Evolutionary conservation across 1,140 invertebrate species (phyloP), one percentile per base, ranked within the genome.

Genomic region (Apolygus lucorum): DNA sequence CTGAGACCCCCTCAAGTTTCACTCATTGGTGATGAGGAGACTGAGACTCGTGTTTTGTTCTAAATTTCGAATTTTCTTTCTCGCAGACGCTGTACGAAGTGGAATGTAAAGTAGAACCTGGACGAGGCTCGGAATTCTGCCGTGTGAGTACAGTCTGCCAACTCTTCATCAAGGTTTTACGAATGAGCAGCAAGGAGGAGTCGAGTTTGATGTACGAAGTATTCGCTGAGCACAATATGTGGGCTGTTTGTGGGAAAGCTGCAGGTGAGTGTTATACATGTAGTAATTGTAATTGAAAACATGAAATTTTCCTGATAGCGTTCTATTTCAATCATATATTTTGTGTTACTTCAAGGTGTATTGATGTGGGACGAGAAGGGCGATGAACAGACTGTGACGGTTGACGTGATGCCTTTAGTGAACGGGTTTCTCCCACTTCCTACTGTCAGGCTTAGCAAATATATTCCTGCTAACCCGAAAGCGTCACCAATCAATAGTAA

Each of bases 341-440:
- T 52, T n/a, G n/a, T 52, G n/a, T 52, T n/a, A 52, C 11, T 52
- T 52, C 75, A 81, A 89, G 92, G 91, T 64, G 90, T 95, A 17
- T 86, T 95, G 63, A 89, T 86, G 8, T 85, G 94, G 79, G 90
- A 91, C 72, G 77, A 79, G 13, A 81, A 82, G 52, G 79, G 84
- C 17, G 85, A 87, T 63, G 84, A 86, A 65, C 89, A 92, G 78
- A 86, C 82, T 64, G 89, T 95, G 54, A 85, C 85, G 0, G 79
- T 97, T 68, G 93, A 96, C 75, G 91, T 96, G 14, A 93, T 96
- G 89, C 94, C 94, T 26, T 79, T 97, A 27, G 88, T 88, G 2
- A 89, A 90, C 69, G 95, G 95, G 25, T 93, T 89, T 78, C 81
- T 96, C 59, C 93, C 93, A 8, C 82, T 95, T 67, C 95, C 95